Conservation (phyloP, 2,113 vertebrate genomes). For the Apistogramma diplotaenia region DNA sequence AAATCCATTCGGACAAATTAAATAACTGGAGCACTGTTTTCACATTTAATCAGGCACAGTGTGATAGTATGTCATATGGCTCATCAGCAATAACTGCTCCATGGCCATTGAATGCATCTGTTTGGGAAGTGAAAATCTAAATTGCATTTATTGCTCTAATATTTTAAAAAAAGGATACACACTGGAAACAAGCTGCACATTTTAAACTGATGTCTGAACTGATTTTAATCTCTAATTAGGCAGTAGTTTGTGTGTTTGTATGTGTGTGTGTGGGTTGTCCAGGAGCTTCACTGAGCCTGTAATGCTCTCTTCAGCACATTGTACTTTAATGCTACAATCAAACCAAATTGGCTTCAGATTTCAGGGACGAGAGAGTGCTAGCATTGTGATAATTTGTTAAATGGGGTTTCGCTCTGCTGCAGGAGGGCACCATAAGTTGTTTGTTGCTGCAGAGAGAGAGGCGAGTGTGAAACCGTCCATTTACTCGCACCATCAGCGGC, state of each 20-base stretch:
- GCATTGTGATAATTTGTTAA: conserved; percentile 10
- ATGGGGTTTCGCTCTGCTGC: background rate
- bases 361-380: background rate
- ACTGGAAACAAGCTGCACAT: background rate
- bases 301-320: background rate
- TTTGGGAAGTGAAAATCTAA: conserved; percentile 23
- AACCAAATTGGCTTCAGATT: conserved; percentile 23
- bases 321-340: conserved; percentile 9
- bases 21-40: conserved; percentile 20
- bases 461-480: background rate
- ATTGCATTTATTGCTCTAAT: background rate
- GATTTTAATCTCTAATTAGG: conserved; percentile 17
- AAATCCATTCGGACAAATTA: conserved; percentile 3
- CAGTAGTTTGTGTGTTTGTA: background rate
- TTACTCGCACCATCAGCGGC: conserved; percentile 6
- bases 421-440: background rate
- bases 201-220: background rate
- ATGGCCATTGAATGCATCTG: conserved; percentile 4
- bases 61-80: conserved; percentile 1
- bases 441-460: background rate
- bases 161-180: background rate
- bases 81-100: conserved; percentile 24
- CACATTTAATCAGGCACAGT: background rate
- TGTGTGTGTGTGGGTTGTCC: no score
- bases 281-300: background rate